phyloP scores from a whole-genome alignment of 1,140 invertebrate genomes.

The Uloborus diversus region DNA sequence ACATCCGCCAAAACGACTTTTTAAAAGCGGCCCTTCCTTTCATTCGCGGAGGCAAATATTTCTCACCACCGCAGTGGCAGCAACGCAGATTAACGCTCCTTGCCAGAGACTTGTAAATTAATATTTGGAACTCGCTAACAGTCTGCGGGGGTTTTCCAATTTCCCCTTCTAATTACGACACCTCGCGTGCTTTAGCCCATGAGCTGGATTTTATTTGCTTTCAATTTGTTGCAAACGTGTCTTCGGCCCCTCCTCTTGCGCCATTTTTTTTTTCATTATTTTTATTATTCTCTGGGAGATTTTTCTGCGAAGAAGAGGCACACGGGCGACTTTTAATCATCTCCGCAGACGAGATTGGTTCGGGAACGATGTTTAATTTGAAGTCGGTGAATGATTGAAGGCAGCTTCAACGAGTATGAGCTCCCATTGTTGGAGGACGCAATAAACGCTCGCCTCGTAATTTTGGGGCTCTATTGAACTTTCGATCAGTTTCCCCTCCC shows the following conservation, averaged over 20 bases:
- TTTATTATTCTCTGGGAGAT: no score
- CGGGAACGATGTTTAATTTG: conserved; percentile 55
- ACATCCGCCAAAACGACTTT: conserved; percentile 53
- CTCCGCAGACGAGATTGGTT: conserved; percentile 53
- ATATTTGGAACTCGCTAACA: conserved; percentile 55
- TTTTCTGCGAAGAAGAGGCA: conserved; percentile 21
- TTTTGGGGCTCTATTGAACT: conserved; percentile 53
- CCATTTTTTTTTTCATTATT: conserved; percentile 43
- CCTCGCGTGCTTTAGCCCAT: conserved; percentile 43
- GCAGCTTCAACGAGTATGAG: conserved; percentile 41
- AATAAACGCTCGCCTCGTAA: conserved; percentile 50
- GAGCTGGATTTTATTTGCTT: conserved; percentile 54
- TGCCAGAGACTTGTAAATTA: conserved; percentile 53
- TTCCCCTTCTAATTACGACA: conserved; percentile 56
- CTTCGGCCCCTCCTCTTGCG: conserved; percentile 11
- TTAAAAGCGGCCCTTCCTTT: conserved; percentile 52
- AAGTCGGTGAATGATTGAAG: conserved; percentile 49
- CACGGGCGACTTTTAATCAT: conserved; percentile 50
- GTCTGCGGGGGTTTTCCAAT: conserved; percentile 51
- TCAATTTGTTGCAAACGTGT: conserved; percentile 54
- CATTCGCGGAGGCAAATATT: conserved; percentile 47
- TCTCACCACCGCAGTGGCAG: conserved; percentile 42
- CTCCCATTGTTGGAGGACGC: conserved; percentile 49
- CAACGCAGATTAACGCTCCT: conserved; percentile 41
- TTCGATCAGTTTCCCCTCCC: conserved; percentile 36